Evolutionary conservation across 2,888 invertebrate species (phyloP).

Genomic region (Drymonia ruficornis): DNA sequence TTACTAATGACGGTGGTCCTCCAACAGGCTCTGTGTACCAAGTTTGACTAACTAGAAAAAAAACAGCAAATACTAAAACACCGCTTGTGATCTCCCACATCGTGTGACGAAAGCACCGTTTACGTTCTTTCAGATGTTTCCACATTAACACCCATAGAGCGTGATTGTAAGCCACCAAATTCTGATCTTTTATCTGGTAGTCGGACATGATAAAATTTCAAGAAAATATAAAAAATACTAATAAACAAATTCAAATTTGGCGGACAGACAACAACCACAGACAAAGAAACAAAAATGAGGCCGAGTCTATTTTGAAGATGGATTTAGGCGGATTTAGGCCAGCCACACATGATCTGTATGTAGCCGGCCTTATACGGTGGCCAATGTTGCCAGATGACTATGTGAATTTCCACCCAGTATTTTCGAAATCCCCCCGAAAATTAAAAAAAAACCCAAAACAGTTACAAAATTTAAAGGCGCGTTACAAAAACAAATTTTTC

Average conservation of each 20-base stretch:
- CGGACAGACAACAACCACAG: background rate
- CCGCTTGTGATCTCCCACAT: slow-evolving; percentile 20
- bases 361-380: too few species aligned
- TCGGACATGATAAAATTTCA: background rate
- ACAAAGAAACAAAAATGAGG: too few species aligned
- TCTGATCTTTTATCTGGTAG: background rate
- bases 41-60: slow-evolving; percentile 13
- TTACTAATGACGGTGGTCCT: too few species aligned
- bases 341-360: too few species aligned
- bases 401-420: too few species aligned
- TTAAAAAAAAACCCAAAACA: too few species aligned
- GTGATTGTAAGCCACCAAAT: background rate
- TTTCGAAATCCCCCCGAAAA: too few species aligned
- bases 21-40: background rate
- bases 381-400: too few species aligned
- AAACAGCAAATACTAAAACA: slow-evolving; percentile 17
- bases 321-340: too few species aligned
- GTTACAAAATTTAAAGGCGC: too few species aligned
- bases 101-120: slow-evolving; percentile 7
- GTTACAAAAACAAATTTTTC: too few species aligned
- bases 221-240: background rate
- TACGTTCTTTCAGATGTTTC: slow-evolving; percentile 12
- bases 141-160: slow-evolving; percentile 22
- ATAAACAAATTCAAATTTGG: background rate
- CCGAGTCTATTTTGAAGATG: too few species aligned